These are phyloP conservation scores for Diarsia rubi DNA, from an alignment of 2,888 invertebrate species.

Conservation along the genomic window DNA sequence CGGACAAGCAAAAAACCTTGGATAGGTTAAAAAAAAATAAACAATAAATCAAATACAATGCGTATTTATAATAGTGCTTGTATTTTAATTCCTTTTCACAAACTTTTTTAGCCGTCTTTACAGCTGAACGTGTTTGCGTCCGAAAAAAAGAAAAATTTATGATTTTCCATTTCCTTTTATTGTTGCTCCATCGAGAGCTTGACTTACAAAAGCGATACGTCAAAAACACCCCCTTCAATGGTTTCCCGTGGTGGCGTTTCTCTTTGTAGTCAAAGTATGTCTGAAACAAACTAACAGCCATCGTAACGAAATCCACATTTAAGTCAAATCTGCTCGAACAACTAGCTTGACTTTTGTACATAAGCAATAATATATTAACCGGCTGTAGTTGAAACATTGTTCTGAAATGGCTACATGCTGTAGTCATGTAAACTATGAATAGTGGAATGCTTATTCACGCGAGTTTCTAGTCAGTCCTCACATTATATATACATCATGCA, in stretches of 20 bases:
- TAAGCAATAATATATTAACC: slow-evolving; percentile 29
- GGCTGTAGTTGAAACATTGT: slow-evolving; percentile 36
- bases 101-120: background rate
- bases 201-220: slow-evolving; percentile 31
- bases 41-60: no score
- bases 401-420: slow-evolving; percentile 40
- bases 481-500: background rate
- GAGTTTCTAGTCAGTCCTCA: slow-evolving; percentile 9
- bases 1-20: no score
- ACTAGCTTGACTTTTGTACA: slow-evolving; percentile 5
- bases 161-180: slow-evolving; percentile 27
- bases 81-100: background rate
- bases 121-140: background rate
- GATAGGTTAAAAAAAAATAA: no score
- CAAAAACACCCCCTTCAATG: slow-evolving; percentile 21
- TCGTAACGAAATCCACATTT: slow-evolving; percentile 26
- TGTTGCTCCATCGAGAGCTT: slow-evolving; percentile 24
- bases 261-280: slow-evolving; percentile 18
- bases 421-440: slow-evolving; percentile 18
- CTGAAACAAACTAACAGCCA: slow-evolving; percentile 24
- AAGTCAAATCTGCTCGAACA: slow-evolving; percentile 30
- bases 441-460: background rate
- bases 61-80: background rate
- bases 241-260: slow-evolving; percentile 20
- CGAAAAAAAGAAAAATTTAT: slow-evolving; percentile 1